A percentile compares a stretch with the other conserved stretches of the same genome.
phyloP scores from a whole-genome alignment of 2,888 invertebrate genomes.

The Criorhina ranunculi region DNA sequence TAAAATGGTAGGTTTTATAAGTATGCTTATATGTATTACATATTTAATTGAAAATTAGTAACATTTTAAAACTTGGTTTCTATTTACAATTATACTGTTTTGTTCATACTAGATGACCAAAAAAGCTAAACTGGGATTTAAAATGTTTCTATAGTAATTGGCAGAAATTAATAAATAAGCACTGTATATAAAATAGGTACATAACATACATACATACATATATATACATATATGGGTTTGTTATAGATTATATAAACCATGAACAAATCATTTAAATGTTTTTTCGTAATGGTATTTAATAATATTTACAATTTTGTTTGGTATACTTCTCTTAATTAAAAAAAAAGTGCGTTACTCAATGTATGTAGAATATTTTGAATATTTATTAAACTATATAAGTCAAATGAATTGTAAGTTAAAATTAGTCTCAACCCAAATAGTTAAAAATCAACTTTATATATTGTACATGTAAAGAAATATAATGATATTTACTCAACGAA shows the following conservation, averaged over 20 bases:
- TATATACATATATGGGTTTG: background rate
- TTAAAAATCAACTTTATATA: slow-evolving; percentile 44
- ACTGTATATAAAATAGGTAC: background rate
- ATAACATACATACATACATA: background rate
- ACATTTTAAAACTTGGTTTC: too few species aligned
- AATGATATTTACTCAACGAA: slow-evolving; percentile 51
- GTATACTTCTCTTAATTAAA: slow-evolving; percentile 16
- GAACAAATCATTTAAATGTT: slow-evolving; percentile 10
- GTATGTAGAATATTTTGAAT: slow-evolving; percentile 24
- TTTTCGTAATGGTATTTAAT: slow-evolving; percentile 1
- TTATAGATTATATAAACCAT: slow-evolving; percentile 5
- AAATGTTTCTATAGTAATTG: background rate
- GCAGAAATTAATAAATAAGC: background rate
- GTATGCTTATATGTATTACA: too few species aligned
- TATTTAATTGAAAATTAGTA: too few species aligned
- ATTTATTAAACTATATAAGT: slow-evolving; percentile 30
- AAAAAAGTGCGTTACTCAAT: slow-evolving; percentile 37
- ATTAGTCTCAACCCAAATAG: slow-evolving; percentile 33
- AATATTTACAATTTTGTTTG: slow-evolving; percentile 6
- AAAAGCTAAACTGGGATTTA: too few species aligned
- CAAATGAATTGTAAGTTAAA: slow-evolving; percentile 29
- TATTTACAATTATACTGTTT: too few species aligned
- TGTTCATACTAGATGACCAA: too few species aligned
- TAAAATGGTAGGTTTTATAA: too few species aligned
- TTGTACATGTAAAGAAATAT: slow-evolving; percentile 42